Evolutionary conservation across 2,888 invertebrate species (phyloP).

Genomic region (Cheilosia vernalis): DNA sequence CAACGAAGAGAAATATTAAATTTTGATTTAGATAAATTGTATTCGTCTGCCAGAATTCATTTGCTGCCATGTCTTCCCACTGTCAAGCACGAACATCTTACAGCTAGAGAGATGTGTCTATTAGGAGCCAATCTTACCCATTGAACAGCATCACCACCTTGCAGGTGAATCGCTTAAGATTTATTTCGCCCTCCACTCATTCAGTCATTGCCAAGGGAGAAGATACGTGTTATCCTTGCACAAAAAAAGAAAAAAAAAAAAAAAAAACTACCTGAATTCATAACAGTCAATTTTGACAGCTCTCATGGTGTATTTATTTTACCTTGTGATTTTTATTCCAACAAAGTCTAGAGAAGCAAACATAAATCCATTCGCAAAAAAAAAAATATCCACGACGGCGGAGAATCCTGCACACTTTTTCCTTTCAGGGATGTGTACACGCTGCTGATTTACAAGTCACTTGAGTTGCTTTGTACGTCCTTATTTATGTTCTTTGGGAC

Average conservation of each 20-base stretch:
- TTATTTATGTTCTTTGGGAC: slow-evolving; percentile 30
- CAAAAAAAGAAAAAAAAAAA: neutral
- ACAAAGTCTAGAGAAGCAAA: slow-evolving; percentile 19
- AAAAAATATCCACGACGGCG: neutral
- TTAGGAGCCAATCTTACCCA: slow-evolving; percentile 64
- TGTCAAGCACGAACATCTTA: slow-evolving; percentile 43
- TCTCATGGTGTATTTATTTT: slow-evolving; percentile 46
- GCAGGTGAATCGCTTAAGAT: slow-evolving; percentile 10
- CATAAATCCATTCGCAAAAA: slow-evolving; percentile 33
- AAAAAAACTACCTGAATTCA: slow-evolving; percentile 51
- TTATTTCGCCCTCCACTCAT: neutral
- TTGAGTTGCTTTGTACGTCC: slow-evolving; percentile 52
- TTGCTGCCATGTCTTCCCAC: slow-evolving; percentile 33
- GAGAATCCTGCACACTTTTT: neutral
- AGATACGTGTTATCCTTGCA: slow-evolving; percentile 42
- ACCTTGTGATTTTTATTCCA: slow-evolving; percentile 37
- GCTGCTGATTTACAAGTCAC: slow-evolving; percentile 62
- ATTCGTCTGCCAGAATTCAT: slow-evolving; percentile 43
- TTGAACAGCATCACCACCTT: slow-evolving; percentile 45
- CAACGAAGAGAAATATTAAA: slow-evolving; percentile 53
- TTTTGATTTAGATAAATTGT: slow-evolving; percentile 69
- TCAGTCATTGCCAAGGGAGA: neutral
- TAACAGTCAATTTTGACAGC: slow-evolving; percentile 55
- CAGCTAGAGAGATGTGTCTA: slow-evolving; percentile 35
- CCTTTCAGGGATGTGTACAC: slow-evolving; percentile 3